These are phyloP conservation scores for Apis cerana DNA, from an alignment of 1,140 invertebrate genomes.

Conservation along the genomic window DNA sequence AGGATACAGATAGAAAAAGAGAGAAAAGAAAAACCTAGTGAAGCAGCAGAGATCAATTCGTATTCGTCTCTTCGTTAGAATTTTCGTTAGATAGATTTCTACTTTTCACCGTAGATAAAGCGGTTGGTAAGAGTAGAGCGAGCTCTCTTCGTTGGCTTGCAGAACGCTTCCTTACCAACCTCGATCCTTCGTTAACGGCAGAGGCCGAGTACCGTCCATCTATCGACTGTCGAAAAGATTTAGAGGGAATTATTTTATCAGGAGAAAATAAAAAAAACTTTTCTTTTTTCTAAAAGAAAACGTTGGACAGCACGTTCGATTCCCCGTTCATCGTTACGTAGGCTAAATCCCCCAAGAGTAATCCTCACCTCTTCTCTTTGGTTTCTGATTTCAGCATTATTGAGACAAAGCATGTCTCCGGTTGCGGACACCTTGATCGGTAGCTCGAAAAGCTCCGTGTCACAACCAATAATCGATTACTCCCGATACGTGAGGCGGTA, in stretches of 20 bases:
- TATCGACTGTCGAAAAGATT: not conserved
- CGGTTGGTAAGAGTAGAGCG: not conserved
- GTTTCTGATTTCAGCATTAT: slow-evolving; percentile 75
- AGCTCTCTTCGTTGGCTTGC: not conserved
- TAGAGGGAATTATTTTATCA: not conserved
- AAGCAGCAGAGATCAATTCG: too few species aligned
- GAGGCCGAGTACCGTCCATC: not conserved
- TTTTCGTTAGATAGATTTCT: not conserved
- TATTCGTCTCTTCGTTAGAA: not conserved
- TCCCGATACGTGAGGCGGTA: slow-evolving; percentile 88
- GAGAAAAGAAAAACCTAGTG: too few species aligned
- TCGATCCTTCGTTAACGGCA: not conserved
- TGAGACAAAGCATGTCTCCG: slow-evolving; percentile 80
- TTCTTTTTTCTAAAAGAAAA: not conserved
- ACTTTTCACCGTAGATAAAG: not conserved
- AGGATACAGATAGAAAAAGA: too few species aligned
- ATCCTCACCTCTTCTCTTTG: not conserved
- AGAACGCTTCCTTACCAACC: slow-evolving; percentile 14
- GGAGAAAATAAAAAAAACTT: not conserved
- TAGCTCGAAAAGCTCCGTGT: slow-evolving; percentile 72
- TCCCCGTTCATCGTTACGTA: not conserved
- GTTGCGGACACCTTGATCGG: slow-evolving; percentile 75
- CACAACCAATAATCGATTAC: slow-evolving; percentile 84
- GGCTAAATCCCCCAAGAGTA: not conserved
- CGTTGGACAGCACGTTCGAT: not conserved